Evolutionary conservation across 2,113 vertebrate species (phyloP).

Genomic region (Camelus bactrianus): DNA sequence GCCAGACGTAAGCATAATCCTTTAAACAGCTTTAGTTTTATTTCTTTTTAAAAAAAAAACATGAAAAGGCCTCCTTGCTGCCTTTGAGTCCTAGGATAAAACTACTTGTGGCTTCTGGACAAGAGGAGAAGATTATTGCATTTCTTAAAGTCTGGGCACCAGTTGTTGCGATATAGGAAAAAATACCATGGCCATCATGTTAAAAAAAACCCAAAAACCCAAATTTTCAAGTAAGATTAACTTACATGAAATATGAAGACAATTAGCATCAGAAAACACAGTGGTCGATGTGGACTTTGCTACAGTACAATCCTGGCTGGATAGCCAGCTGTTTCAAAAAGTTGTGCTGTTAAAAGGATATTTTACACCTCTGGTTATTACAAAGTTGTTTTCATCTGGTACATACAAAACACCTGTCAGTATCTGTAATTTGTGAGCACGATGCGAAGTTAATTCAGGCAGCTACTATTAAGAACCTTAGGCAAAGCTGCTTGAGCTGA

Average conservation of each 20-base stretch:
- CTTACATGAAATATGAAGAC: slow-evolving; percentile 61
- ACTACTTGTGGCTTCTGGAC: not conserved
- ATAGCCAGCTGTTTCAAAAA: slow-evolving; percentile 21
- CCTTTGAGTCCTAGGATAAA: not conserved
- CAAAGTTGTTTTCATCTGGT: slow-evolving; percentile 65
- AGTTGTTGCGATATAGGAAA: not conserved
- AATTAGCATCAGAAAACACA: not conserved
- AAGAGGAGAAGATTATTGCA: not conserved
- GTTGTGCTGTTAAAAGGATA: slow-evolving; percentile 63
- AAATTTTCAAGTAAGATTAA: slow-evolving; percentile 60
- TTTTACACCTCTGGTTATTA: slow-evolving; percentile 75
- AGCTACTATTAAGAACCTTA: slow-evolving; percentile 79
- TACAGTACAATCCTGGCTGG: not conserved
- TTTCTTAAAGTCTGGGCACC: slow-evolving; percentile 40
- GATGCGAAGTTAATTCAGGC: slow-evolving; percentile 57
- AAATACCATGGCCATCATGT: not conserved
- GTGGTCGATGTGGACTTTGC: not conserved
- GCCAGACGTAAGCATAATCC: not conserved
- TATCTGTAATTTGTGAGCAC: slow-evolving; percentile 62
- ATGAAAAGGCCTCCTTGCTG: not conserved
- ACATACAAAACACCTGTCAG: slow-evolving; percentile 74
- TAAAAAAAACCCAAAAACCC: slow-evolving; percentile 30
- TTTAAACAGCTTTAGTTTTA: not conserved
- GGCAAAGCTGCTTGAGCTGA: slow-evolving; percentile 98
- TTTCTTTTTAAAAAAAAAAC: not conserved